A percentile compares a stretch with the other conserved stretches of the same genome.
phyloP scores from a whole-genome alignment of 2,888 invertebrate genomes.

The Orthonychiurus folsomi region DNA sequence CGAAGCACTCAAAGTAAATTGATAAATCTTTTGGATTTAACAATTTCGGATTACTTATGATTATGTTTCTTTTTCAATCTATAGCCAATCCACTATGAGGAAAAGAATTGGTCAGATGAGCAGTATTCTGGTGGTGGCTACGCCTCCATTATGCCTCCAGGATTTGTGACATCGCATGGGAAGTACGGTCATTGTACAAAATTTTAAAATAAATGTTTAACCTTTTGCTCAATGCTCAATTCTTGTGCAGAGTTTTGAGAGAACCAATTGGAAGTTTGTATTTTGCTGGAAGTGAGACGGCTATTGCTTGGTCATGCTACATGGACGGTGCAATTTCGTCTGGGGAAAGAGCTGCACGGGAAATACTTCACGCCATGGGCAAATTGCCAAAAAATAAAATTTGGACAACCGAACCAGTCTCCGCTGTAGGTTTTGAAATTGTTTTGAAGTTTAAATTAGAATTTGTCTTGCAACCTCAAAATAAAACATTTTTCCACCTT shows the following conservation, averaged over 20 bases:
- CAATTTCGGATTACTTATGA: no score
- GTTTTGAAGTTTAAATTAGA: no score
- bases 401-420: constrained; percentile 2
- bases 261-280: constrained; percentile 39
- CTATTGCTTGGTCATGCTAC: constrained; percentile 44
- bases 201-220: no score
- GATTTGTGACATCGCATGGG: constrained; percentile 41
- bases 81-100: constrained; percentile 43
- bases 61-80: neutral
- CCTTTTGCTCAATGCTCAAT: neutral
- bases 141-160: constrained; percentile 43
- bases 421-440: neutral
- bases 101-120: constrained; percentile 45
- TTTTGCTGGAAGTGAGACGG: constrained; percentile 44
- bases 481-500: neutral
- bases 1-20: constrained; percentile 17
- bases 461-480: no score
- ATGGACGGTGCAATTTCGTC: constrained; percentile 44
- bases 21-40: no score
- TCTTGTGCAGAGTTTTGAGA: constrained; percentile 18
- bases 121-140: constrained; percentile 47
- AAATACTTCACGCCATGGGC: constrained; percentile 18
- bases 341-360: constrained; percentile 41
- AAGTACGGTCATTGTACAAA: no score
- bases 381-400: neutral